Evolutionary conservation across 2,797 vertebrate genomes (phyloP).

Genomic region (Triplophysa yarkandensis): DNA sequence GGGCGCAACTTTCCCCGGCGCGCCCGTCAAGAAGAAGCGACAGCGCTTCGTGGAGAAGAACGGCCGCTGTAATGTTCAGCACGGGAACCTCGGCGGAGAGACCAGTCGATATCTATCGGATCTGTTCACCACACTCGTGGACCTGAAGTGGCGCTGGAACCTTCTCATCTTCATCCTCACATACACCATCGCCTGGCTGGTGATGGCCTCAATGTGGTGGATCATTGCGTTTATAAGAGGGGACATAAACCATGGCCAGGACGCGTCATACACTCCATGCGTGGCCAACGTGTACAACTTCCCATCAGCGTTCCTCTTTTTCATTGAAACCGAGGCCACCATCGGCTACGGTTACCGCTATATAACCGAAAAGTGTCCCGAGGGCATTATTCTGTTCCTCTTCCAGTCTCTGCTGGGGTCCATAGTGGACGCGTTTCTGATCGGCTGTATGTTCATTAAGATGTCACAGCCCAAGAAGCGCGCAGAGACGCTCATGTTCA

Average conservation of each 20-base stretch:
- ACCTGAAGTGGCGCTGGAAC: slow-evolving; percentile 94
- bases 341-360: slow-evolving; percentile 91
- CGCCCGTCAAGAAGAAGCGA: slow-evolving; percentile 75
- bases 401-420: slow-evolving; percentile 91
- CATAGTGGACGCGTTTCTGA: slow-evolving; percentile 90
- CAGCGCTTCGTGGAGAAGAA: slow-evolving; percentile 94
- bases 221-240: slow-evolving; percentile 88
- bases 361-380: slow-evolving; percentile 89
- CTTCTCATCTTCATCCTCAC: slow-evolving; percentile 89
- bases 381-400: slow-evolving; percentile 89
- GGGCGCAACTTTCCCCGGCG: slow-evolving; percentile 65
- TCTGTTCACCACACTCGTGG: slow-evolving; percentile 90
- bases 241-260: slow-evolving; percentile 80
- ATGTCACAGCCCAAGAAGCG: slow-evolving; percentile 94
- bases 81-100: slow-evolving; percentile 89
- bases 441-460: slow-evolving; percentile 95
- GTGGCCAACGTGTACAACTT: slow-evolving; percentile 94
- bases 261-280: slow-evolving; percentile 81
- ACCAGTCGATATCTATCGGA: slow-evolving; percentile 88
- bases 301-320: slow-evolving; percentile 92
- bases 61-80: slow-evolving; percentile 90
- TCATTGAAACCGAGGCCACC: slow-evolving; percentile 90
- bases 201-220: slow-evolving; percentile 95
- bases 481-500: slow-evolving; percentile 93
- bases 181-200: slow-evolving; percentile 90